Base-by-base conservation (phyloP, 2,113 vertebrate genomes). In the Zeus faber region DNA sequence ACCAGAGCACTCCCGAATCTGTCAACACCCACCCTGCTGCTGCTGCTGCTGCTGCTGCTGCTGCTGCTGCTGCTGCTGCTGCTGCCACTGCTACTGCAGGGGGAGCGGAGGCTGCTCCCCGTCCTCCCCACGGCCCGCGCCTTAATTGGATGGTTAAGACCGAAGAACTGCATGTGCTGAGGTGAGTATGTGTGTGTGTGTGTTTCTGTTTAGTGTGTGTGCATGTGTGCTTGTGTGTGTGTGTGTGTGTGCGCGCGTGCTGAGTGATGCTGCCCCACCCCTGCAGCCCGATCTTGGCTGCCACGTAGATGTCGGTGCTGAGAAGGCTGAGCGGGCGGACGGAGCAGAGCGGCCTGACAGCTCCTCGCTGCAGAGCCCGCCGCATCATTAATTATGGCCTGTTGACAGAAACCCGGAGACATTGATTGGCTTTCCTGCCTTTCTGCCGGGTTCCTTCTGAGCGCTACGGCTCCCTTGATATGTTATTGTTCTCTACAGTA, bases 1-100 rank as follows among this genome's bases (percentile, higher is more conserved):
- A 18, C 37, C 45, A 58, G 54, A 71, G 61, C 25, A 48, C 62
- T 24, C 55, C 48, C 16, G 49, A 67, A 70, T 58, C 62, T 71
- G 63, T 71, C 64, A 74, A 58, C 58, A 61, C 27, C 46, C 29
- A 44, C 5, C 16, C 27, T 37, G 62, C 51, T 48, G 25, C 51
- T 55, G 46, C 25, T 39, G 45, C 45, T 10, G 37, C 33, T 33
- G 25, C 31, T 14, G 9, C 43, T 58, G 33, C 33, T 37, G 13
- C 33, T n/a, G n/a, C 13, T 37, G 2, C 33, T 37, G 5, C 33
- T 37, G 5, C n/a, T n/a, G 6, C 4, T 33, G 31, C 5, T 33
- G 31, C 5, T 10, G 31, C 31, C 13, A 7, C 6, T 33, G 31
- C 31, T 33, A 33, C 13, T n/a, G n/a, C n/a, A n/a, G n/a, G n/a